Evolutionary conservation across 2,888 invertebrate species (phyloP).

Genomic region (Melieria crassipennis): DNA sequence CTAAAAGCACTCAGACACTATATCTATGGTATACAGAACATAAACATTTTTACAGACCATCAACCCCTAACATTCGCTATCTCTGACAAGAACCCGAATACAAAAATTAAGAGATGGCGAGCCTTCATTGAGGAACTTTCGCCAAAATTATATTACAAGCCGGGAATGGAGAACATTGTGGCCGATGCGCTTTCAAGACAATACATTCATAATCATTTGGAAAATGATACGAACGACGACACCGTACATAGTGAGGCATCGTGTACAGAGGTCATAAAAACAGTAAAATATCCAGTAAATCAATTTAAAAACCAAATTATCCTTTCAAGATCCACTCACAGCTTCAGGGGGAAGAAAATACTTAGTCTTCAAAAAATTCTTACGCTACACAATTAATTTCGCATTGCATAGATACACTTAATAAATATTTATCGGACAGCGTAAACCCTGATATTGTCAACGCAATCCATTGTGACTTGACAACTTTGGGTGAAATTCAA

Average conservation of each 20-base stretch:
- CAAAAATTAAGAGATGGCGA: conserved; percentile 25
- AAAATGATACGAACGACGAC: not conserved
- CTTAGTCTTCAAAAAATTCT: conserved; percentile 8
- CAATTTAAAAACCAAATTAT: conserved; percentile 38
- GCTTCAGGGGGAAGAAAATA: conserved; percentile 16
- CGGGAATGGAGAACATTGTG: conserved; percentile 38
- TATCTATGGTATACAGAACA: conserved; percentile 21
- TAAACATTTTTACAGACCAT: conserved; percentile 28
- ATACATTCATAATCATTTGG: conserved; percentile 21
- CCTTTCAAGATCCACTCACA: conserved; percentile 20
- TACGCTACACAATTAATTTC: not conserved
- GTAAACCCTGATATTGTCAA: too few relatives aligned
- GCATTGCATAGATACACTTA: too few relatives aligned
- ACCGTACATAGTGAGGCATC: conserved; percentile 31
- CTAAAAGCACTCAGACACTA: conserved; percentile 21
- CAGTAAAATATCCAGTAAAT: conserved; percentile 28
- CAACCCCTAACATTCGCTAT: conserved; percentile 19
- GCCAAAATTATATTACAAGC: conserved; percentile 36
- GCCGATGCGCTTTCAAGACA: conserved; percentile 41
- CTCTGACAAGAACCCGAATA: conserved; percentile 22
- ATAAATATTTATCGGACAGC: too few relatives aligned
- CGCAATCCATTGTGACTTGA: too few relatives aligned
- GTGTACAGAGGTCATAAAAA: not conserved
- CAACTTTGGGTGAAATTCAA: too few relatives aligned
- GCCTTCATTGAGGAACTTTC: conserved; percentile 28